Evolutionary conservation across 2,113 vertebrate species (phyloP).

Genomic region (Chionodraco myersi): DNA sequence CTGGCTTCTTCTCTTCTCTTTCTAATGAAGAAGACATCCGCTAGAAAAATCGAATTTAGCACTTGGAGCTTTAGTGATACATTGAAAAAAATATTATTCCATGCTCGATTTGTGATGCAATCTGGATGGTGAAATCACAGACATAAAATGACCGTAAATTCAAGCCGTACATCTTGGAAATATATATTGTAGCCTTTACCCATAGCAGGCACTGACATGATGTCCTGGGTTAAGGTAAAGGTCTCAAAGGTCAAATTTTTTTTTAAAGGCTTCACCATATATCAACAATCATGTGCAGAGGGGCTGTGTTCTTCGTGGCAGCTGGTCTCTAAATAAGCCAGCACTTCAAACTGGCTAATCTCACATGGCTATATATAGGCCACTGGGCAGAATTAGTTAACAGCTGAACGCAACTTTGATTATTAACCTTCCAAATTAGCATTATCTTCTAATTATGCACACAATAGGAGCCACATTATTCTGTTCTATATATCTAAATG

Average conservation of each 20-base stretch:
- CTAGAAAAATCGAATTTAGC: not conserved
- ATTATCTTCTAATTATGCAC: not conserved
- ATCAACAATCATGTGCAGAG: not conserved
- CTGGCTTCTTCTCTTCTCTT: too few species aligned
- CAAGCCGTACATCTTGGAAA: not conserved
- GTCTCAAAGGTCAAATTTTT: not conserved
- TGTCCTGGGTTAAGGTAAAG: not conserved
- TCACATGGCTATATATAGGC: conserved; percentile 30
- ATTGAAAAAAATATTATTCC: not conserved
- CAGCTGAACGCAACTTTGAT: conserved; percentile 25
- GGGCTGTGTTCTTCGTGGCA: conserved; percentile 21
- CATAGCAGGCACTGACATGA: not conserved
- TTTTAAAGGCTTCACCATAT: conserved; percentile 16
- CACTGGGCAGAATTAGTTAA: conserved; percentile 16
- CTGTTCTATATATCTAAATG: too few species aligned
- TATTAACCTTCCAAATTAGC: not conserved
- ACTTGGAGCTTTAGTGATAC: not conserved
- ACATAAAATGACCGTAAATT: not conserved
- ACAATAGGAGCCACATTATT: too few species aligned
- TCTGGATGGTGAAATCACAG: not conserved
- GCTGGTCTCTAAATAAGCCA: conserved; percentile 38
- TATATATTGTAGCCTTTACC: not conserved
- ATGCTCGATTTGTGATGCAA: not conserved
- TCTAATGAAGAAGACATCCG: too few species aligned
- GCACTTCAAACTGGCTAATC: conserved; percentile 32